A percentile compares a stretch with the other conserved stretches of the same genome.
Evolutionary conservation across 2,888 invertebrate species (phyloP).

Genomic region (Hypselothyrea guttata): DNA sequence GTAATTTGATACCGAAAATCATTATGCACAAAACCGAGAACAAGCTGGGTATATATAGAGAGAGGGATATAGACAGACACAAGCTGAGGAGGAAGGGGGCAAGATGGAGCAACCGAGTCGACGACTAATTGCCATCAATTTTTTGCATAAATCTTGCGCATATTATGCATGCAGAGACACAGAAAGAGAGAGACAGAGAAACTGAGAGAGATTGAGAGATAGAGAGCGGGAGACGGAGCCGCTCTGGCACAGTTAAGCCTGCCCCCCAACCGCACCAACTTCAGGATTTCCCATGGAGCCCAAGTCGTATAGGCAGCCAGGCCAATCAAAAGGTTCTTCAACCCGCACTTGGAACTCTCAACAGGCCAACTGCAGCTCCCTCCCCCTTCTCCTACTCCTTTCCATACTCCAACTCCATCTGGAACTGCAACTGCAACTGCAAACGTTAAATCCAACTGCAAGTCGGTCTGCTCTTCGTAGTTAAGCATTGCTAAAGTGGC

Average conservation of each 20-base stretch:
- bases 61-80: slow-evolving; percentile 4
- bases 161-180: slow-evolving; percentile 70
- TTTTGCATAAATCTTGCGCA: slow-evolving; percentile 76
- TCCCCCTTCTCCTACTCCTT: too few relatives aligned
- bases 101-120: slow-evolving; percentile 34
- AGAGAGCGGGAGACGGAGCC: slow-evolving; percentile 17
- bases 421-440: slow-evolving; percentile 5
- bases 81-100: slow-evolving; percentile 22
- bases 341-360: slow-evolving; percentile 36
- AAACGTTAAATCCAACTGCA: not conserved
- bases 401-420: too few relatives aligned
- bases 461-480: slow-evolving; percentile 42
- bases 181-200: not conserved
- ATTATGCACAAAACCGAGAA: slow-evolving; percentile 64
- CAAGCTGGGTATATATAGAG: slow-evolving; percentile 12
- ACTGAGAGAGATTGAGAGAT: not conserved
- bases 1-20: slow-evolving; percentile 77
- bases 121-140: slow-evolving; percentile 77
- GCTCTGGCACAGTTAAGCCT: slow-evolving; percentile 68
- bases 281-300: slow-evolving; percentile 74
- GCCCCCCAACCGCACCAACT: slow-evolving; percentile 62
- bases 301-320: slow-evolving; percentile 60
- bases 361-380: slow-evolving; percentile 12
- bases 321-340: slow-evolving; percentile 79
- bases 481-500: slow-evolving; percentile 77